phyloP scores from a whole-genome alignment of 2,888 invertebrate species.

The Sympetrum striolatum region DNA sequence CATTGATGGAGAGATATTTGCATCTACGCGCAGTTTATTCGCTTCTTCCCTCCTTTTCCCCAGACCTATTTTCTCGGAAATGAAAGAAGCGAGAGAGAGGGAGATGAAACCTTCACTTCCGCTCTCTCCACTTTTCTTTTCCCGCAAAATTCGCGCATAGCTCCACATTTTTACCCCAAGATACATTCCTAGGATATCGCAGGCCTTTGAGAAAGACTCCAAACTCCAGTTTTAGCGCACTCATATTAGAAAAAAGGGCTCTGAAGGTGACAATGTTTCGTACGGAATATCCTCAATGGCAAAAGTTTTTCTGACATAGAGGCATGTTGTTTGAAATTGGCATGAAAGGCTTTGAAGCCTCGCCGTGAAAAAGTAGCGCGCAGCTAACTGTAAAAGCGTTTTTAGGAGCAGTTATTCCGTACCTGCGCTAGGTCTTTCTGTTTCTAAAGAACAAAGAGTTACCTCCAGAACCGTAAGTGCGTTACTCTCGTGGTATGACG shows the following conservation, averaged over 20 bases:
- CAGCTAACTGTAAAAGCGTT: too few species aligned
- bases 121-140: neutral
- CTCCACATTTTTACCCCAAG: neutral
- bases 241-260: neutral
- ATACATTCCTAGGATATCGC: neutral
- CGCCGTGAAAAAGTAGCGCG: too few species aligned
- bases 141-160: neutral
- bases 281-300: neutral
- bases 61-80: neutral
- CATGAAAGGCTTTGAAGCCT: too few species aligned
- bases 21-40: neutral
- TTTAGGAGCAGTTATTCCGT: too few species aligned
- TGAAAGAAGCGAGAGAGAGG: neutral
- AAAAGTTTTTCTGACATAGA: neutral
- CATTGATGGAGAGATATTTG: neutral
- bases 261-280: neutral
- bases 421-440: too few species aligned
- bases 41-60: neutral
- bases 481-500: too few species aligned
- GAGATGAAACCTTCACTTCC: neutral
- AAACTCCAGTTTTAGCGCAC: neutral
- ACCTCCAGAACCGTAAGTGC: too few species aligned
- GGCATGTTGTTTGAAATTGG: too few species aligned
- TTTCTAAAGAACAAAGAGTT: too few species aligned
- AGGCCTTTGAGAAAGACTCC: neutral